Conservation (phyloP, 2,888 invertebrate genomes). For the Chorisops tibialis region DNA sequence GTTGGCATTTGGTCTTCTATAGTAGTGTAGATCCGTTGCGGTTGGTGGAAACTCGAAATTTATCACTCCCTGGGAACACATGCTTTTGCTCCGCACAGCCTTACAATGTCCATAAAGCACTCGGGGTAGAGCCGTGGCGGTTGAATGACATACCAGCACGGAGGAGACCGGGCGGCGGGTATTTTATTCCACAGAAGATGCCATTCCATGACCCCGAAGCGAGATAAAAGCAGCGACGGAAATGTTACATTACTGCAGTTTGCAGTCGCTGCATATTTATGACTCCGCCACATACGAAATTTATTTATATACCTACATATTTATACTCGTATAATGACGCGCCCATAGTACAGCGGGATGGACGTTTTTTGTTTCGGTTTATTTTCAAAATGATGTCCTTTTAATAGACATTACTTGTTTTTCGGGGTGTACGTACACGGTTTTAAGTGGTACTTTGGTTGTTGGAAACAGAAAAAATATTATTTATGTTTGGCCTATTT, state of each 20-base stretch:
- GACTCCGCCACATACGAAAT: not conserved
- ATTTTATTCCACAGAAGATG: conserved; percentile 8
- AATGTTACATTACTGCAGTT: conserved; percentile 7
- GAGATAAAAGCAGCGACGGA: conserved; percentile 19
- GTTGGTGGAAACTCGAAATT: conserved; percentile 17
- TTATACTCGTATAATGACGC: not conserved
- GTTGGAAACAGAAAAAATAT: no score
- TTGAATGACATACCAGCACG: not conserved
- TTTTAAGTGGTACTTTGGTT: conserved; percentile 12
- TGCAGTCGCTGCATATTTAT: conserved; percentile 19
- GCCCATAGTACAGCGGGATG: conserved; percentile 3
- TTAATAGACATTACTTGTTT: conserved; percentile 20
- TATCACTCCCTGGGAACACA: conserved; percentile 18
- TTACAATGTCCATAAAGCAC: conserved; percentile 21
- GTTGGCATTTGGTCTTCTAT: no score
- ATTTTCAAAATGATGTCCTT: conserved; percentile 8
- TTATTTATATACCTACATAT: not conserved
- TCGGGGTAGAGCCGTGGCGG: conserved; percentile 20
- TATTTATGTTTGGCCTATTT: no score
- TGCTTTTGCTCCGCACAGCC: conserved; percentile 13
- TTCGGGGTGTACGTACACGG: not conserved
- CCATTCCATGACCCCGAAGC: conserved; percentile 18
- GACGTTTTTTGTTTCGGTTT: not conserved
- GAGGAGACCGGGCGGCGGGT: not conserved
- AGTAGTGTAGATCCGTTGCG: not conserved